phyloP scores from a whole-genome alignment of 2,797 vertebrate genomes.

The Salmo trutta region DNA sequence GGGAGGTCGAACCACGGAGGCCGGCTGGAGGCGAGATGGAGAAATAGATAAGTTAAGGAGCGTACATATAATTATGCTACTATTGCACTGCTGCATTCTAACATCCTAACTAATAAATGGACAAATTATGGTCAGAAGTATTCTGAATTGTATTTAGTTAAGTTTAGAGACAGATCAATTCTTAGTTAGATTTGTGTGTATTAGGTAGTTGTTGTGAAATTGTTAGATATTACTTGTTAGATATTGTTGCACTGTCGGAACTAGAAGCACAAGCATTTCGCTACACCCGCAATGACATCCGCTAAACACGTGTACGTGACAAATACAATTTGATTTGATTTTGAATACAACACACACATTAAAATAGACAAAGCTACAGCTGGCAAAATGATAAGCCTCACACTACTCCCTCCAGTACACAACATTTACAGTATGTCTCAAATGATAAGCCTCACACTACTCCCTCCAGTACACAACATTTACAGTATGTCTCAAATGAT shows the following conservation, averaged over 20 bases:
- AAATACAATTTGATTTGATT: too few relatives aligned
- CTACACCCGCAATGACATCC: too few relatives aligned
- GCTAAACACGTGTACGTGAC: too few relatives aligned
- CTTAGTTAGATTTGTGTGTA: too few relatives aligned
- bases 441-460: neutral
- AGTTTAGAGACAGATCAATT: too few relatives aligned
- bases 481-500: neutral
- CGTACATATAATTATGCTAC: neutral
- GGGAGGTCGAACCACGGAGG: conserved; percentile 97
- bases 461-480: too few relatives aligned
- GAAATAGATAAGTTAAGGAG: neutral
- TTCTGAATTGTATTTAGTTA: neutral
- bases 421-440: too few relatives aligned
- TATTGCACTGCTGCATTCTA: neutral
- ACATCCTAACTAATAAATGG: neutral
- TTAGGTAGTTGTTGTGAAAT: too few relatives aligned
- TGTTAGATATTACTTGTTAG: too few relatives aligned
- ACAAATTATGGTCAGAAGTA: neutral
- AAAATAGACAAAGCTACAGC: neutral
- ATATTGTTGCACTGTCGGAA: too few relatives aligned
- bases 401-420: neutral
- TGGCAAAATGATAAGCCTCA: neutral
- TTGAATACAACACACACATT: neutral
- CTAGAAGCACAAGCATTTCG: too few relatives aligned
- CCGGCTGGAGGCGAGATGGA: conserved; percentile 67